Percentiles rank a stretch among this genome's conserved stretches.
These are phyloP conservation scores for Silurus aristotelis DNA, from an alignment of 2,797 vertebrate genomes.

Conservation along the genomic window DNA sequence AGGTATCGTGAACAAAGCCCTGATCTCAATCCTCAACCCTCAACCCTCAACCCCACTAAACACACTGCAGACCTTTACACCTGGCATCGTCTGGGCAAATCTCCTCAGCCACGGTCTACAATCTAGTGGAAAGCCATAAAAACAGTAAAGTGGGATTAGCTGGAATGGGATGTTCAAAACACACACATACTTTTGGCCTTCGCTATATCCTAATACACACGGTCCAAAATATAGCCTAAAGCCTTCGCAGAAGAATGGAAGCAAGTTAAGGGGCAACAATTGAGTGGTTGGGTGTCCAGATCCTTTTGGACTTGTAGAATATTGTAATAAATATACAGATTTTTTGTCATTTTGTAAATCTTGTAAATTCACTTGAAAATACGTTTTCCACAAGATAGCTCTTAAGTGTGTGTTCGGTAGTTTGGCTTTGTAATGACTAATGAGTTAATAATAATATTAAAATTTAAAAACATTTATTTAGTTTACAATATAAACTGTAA, in stretches of 20 bases:
- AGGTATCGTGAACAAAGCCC: too few relatives aligned
- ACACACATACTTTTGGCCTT: too few relatives aligned
- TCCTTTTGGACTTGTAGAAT: not conserved
- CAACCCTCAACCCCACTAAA: too few relatives aligned
- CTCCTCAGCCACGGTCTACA: too few relatives aligned
- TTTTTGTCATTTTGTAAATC: not conserved
- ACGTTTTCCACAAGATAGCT: not conserved
- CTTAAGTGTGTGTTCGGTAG: not conserved
- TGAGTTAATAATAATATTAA: not conserved
- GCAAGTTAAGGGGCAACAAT: not conserved
- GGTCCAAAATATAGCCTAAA: not conserved
- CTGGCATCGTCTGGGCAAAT: too few relatives aligned
- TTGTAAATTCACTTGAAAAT: not conserved
- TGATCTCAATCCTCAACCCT: too few relatives aligned
- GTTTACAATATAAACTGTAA: not conserved
- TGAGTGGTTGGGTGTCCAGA: not conserved
- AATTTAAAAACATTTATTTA: not conserved
- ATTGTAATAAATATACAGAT: not conserved
- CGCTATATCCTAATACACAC: not conserved
- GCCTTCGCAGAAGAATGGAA: not conserved
- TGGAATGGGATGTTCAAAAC: not conserved
- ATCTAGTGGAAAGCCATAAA: too few relatives aligned
- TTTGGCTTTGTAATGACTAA: not conserved
- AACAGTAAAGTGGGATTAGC: not conserved
- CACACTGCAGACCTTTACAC: too few relatives aligned